These are phyloP conservation scores for Pollimyrus isidori DNA, from an alignment of 2,113 vertebrate genomes.

Conservation along the genomic window DNA sequence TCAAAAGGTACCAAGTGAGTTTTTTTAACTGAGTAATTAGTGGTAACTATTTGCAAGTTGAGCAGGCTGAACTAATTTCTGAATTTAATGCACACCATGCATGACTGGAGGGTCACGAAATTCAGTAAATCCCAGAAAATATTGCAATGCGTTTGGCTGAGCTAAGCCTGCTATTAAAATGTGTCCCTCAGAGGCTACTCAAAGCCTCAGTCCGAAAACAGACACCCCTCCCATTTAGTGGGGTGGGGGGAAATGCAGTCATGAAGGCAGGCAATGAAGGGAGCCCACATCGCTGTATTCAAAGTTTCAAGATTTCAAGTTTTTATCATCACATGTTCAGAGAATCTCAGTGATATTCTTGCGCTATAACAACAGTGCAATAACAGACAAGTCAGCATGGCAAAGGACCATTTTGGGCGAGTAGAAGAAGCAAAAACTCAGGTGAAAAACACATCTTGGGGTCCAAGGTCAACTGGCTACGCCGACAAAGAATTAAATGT, in stretches of 20 bases:
- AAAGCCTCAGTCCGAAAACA: not conserved
- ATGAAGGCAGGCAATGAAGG: not conserved
- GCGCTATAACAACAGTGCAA: not conserved
- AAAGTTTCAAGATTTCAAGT: not conserved
- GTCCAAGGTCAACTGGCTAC: not conserved
- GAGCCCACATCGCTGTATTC: not conserved
- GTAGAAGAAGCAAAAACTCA: not conserved
- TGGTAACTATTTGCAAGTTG: not conserved
- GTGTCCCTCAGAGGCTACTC: not conserved
- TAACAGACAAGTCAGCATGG: not conserved
- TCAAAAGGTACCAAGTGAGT: not conserved
- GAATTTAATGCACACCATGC: not conserved
- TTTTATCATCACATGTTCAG: not conserved
- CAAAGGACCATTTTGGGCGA: not conserved
- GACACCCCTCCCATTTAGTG: not conserved
- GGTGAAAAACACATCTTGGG: not conserved
- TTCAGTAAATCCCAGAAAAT: not conserved
- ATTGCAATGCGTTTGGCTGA: not conserved
- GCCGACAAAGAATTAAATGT: no score
- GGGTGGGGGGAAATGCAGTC: not conserved
- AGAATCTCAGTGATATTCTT: not conserved
- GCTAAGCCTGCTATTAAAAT: not conserved
- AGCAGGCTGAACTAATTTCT: not conserved
- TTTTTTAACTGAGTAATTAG: not conserved
- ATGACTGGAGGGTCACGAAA: not conserved